phyloP scores from a whole-genome alignment of 2,797 vertebrate species.

The Chloroceryle amazona region DNA sequence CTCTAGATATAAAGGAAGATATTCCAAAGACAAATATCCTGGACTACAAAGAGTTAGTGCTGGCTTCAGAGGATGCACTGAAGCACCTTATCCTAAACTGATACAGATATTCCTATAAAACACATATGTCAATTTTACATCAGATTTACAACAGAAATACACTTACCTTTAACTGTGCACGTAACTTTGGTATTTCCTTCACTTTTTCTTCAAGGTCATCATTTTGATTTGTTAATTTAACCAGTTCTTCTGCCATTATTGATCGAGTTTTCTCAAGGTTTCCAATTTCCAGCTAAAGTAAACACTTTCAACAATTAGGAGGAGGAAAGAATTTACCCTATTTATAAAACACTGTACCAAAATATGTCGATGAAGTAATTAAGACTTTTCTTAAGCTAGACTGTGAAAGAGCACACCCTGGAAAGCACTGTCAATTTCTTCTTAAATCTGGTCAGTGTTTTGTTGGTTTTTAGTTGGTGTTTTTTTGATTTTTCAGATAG shows the following conservation, averaged over 20 bases:
- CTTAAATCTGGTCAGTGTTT: background rate
- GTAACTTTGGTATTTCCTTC: constrained; percentile 91
- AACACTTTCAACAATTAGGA: constrained; percentile 16
- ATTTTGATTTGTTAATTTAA: constrained; percentile 94
- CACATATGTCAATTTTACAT: background rate
- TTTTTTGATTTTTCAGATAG: background rate
- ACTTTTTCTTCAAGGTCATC: constrained; percentile 95
- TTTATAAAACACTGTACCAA: background rate
- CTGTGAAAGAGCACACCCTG: background rate
- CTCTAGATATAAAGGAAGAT: background rate
- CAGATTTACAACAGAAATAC: background rate
- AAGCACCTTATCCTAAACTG: background rate
- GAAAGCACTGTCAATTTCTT: background rate
- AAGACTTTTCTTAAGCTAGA: background rate
- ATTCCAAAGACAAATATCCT: background rate
- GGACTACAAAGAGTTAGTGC: background rate
- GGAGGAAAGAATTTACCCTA: background rate
- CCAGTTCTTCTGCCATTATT: constrained; percentile 94
- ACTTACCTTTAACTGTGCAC: constrained; percentile 89
- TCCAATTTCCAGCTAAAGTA: constrained; percentile 91
- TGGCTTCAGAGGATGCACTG: background rate
- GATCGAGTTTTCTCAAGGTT: constrained; percentile 94
- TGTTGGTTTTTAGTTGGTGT: background rate
- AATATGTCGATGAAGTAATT: background rate
- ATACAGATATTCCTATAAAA: background rate